Base-by-base conservation (phyloP, 2,888 invertebrate species). In the Eubasilissa splendida region DNA sequence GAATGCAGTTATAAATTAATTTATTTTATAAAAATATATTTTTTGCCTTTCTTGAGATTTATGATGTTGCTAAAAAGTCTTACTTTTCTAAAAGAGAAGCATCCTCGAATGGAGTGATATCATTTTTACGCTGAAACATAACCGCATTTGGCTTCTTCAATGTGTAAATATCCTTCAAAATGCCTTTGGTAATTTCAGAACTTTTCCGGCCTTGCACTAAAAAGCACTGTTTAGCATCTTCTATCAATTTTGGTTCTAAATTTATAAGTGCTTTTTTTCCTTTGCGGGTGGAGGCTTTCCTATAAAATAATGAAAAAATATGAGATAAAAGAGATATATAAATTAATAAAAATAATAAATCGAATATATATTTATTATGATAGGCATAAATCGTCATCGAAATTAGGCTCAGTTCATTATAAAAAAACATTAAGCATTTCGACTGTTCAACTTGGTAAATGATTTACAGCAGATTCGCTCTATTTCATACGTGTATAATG, bases 71-170 rank as follows among this genome's bases (percentile, higher is more conserved):
- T 42, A 50, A 31, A 87, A 91, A 54, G 14, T 87, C 91, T 88
- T 88, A 93, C 93, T 92, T 92, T 88, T 96, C 96, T 84, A 99
- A 90, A 4, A 95, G 93, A 0, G 95, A 93, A 0, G 93, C 91
- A 89, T 99, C 96, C 89, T 99, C 99, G 88, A 99, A 99, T 0
- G 99, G 96, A 22, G 96, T 92, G 82, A 97, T 93, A 84, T 97
- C 96, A 90, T 99, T 96, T 87, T 96, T 97, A 81, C 95, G 92
- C 33, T 91, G 92, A 59, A 96, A 88, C 84, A 94, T 93, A 8
- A 93, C 93, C 0, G 94, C 94, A 85, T 97, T 92, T 8, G 97
- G 97, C 86, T 97, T 97, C 87, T 97, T 98, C 52, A 98, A 88
- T 85, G 94, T 91, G 86, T 95, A 95, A 88, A 99, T 88, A 89